These are phyloP conservation scores for Berghia stephanieae DNA, from an alignment of 1,140 invertebrate species.

Conservation along the genomic window DNA sequence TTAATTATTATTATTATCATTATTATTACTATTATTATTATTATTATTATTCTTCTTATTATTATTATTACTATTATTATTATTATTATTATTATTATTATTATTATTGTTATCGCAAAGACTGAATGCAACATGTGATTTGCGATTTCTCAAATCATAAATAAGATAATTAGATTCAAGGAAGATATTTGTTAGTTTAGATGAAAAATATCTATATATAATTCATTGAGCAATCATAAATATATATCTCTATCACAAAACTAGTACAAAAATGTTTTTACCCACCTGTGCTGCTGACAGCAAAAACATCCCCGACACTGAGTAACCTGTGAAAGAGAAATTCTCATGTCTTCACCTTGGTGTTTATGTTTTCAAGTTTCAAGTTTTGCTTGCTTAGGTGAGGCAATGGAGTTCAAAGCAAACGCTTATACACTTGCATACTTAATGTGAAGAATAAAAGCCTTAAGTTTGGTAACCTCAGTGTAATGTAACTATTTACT, in stretches of 20 bases:
- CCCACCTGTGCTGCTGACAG: constrained; percentile 51
- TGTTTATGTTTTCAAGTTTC: too few species aligned
- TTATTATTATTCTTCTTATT: too few species aligned
- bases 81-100: background rate
- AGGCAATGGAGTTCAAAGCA: too few species aligned
- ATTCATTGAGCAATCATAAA: background rate
- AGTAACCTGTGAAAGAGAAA: constrained; percentile 43
- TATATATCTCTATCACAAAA: constrained; percentile 1
- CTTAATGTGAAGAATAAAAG: background rate
- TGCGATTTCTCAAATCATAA: background rate
- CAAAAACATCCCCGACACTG: constrained; percentile 51
- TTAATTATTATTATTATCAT: too few species aligned
- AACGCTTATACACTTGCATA: background rate
- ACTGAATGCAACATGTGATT: background rate
- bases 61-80: too few species aligned
- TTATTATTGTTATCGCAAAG: background rate
- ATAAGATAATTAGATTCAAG: background rate
- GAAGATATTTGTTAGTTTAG: too few species aligned
- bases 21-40: too few species aligned
- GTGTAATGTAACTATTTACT: too few species aligned
- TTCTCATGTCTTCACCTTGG: too few species aligned
- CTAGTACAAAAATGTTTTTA: background rate
- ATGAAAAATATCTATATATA: background rate
- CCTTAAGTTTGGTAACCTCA: too few species aligned
- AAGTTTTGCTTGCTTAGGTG: too few species aligned